Percentiles rank a stretch among this genome's conserved stretches.
phyloP scores from a whole-genome alignment of 2,797 vertebrate species.

The Pangasius sanitwongsei region DNA sequence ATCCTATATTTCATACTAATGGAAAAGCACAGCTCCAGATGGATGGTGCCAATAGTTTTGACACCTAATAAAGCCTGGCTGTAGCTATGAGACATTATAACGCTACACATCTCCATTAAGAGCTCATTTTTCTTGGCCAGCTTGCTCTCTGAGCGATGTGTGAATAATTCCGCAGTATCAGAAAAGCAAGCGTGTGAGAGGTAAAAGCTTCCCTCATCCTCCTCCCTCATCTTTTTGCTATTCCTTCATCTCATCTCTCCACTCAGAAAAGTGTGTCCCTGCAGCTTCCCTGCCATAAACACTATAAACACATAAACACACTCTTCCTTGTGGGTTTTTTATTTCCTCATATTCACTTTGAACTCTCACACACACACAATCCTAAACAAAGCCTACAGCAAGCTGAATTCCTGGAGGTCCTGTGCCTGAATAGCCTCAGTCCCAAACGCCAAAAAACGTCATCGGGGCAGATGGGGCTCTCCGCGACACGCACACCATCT shows the following conservation, averaged over 20 bases:
- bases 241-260: conserved; percentile 13
- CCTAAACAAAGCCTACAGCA: conserved; percentile 19
- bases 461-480: conserved; percentile 56
- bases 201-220: conserved; percentile 8
- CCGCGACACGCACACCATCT: conserved; percentile 53
- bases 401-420: conserved; percentile 52
- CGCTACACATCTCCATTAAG: not conserved
- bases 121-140: not conserved
- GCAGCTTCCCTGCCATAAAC: not conserved
- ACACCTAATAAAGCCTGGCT: not conserved
- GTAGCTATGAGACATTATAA: not conserved
- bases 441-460: conserved; percentile 45
- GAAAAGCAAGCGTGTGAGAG: conserved; percentile 37
- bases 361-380: conserved; percentile 17
- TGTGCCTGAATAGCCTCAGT: conserved; percentile 19
- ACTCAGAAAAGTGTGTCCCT: not conserved
- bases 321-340: conserved; percentile 22
- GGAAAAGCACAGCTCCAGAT: not conserved
- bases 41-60: not conserved
- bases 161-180: conserved; percentile 55
- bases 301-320: not conserved
- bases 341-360: conserved; percentile 35
- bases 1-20: not conserved
- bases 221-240: not conserved
- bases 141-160: conserved; percentile 12